Base-by-base conservation (phyloP, 2,113 vertebrate genomes). In the Oncorhynchus nerka region DNA sequence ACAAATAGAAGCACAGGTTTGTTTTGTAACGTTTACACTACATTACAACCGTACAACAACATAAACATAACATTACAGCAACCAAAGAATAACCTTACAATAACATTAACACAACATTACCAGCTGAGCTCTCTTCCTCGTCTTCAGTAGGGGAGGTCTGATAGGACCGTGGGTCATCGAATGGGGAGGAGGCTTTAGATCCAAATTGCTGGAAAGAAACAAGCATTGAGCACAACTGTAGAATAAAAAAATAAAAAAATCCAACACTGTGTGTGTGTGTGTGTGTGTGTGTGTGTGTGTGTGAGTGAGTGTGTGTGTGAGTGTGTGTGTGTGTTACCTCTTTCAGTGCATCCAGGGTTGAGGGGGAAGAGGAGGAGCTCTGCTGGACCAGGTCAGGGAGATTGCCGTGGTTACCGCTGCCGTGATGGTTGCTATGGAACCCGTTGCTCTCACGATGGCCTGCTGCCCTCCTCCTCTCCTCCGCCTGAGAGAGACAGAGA, bases 361-460 rank as follows among this genome's bases (percentile, higher is more conserved):
- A 96, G 77, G 95, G 94, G 0, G 94, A 95, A 0, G 97, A 96
- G 32, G 97, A 98, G 84, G 96, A 96, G 87, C 97, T 99, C 90
- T 98, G 97, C 90, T 97, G 97, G 70, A 99, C 94, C 89, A 99
- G 93, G 94, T 99, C 97, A 19, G 97, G 97, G 11, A 99, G 96
- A 86, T 98, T 98, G 87, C 95, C 95, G 75, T 97, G 96, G 87
- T 97, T 97, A 92, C 95, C 91, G 85, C 15, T 55, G 51, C 51
- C 15, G 3, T 19, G 12, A 55, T 98, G 97, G 84, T 95, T 94
- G n/a, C 95, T 94, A 5, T 55, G 51, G 32, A 98, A 97, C 75
- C 97, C 97, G 85, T 99, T 98, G 89, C 96, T 99, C 93, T 98
- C 97, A 70, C 92, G 57, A 73, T 98, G 97, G 81, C 93, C 90